phyloP scores from a whole-genome alignment of 1,140 invertebrate species.

The Apis dorsata region DNA sequence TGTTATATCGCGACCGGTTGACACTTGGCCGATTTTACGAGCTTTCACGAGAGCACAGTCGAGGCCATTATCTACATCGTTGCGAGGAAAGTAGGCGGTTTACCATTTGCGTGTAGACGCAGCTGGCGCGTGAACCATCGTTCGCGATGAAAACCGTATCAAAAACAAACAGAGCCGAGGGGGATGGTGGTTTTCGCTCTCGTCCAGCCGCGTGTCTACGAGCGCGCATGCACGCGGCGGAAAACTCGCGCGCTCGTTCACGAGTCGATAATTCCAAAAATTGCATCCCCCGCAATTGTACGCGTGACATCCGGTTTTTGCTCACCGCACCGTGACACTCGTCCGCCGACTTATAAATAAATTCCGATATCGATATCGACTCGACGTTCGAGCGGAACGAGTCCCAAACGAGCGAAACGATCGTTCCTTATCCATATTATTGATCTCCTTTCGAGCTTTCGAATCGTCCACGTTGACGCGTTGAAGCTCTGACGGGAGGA shows the following conservation, averaged over 20 bases:
- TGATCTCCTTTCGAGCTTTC: background rate
- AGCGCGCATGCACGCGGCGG: constrained; percentile 21
- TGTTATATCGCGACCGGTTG: background rate
- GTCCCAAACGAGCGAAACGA: background rate
- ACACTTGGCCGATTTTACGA: background rate
- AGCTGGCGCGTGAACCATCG: constrained; percentile 11
- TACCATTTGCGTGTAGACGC: constrained; percentile 43
- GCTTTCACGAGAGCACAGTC: background rate
- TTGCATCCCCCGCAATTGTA: constrained; percentile 52
- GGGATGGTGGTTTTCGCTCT: constrained; percentile 44
- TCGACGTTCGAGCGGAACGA: background rate
- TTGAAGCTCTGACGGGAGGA: background rate
- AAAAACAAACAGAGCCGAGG: constrained; percentile 63
- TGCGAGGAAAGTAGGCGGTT: background rate
- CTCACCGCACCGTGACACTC: constrained; percentile 39
- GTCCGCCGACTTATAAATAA: constrained; percentile 52
- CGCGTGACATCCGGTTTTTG: constrained; percentile 50
- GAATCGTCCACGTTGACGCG: too few relatives aligned
- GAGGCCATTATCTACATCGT: background rate
- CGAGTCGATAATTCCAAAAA: constrained; percentile 64
- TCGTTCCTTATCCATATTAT: background rate
- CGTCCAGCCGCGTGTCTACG: constrained; percentile 22
- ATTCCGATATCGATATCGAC: constrained; percentile 16
- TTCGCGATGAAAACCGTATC: constrained; percentile 61
- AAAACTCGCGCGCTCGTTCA: constrained; percentile 49